phyloP scores from a whole-genome alignment of 2,113 vertebrate genomes.

The Cephalophus harveyi region DNA sequence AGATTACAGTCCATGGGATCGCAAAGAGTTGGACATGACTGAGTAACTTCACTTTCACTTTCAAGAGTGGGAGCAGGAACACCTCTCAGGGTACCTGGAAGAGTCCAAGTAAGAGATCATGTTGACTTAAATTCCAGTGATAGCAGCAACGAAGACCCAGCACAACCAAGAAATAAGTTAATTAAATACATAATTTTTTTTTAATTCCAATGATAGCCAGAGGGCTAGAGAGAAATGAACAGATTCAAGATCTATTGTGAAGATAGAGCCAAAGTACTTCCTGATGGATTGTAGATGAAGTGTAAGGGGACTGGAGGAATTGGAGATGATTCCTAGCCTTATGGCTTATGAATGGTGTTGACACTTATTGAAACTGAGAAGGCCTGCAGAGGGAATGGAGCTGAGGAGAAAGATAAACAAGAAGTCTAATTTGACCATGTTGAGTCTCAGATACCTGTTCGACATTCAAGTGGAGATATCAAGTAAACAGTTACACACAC shows the following conservation, averaged over 20 bases:
- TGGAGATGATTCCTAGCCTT: background rate
- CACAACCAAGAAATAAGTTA: background rate
- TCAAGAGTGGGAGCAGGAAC: background rate
- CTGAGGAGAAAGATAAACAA: background rate
- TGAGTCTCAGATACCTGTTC: background rate
- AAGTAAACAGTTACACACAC: background rate
- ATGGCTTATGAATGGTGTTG: background rate
- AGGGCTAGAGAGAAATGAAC: background rate
- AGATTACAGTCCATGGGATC: too few relatives aligned
- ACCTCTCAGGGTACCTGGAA: background rate
- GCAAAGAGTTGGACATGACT: too few relatives aligned
- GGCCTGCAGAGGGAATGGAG: background rate
- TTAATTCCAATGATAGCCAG: background rate
- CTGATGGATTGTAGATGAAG: background rate
- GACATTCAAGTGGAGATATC: background rate
- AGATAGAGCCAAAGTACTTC: constrained; percentile 24
- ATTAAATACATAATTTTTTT: background rate
- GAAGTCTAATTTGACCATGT: constrained; percentile 18
- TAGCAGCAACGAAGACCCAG: background rate
- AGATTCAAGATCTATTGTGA: background rate
- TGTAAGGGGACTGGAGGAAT: background rate
- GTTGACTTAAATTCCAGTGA: background rate
- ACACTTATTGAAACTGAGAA: background rate
- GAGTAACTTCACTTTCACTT: too few relatives aligned
- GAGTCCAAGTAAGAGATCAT: constrained; percentile 4